A percentile compares a stretch with the other conserved stretches of the same genome.
phyloP scores from a whole-genome alignment of 2,888 invertebrate genomes.

The Biston betularia region DNA sequence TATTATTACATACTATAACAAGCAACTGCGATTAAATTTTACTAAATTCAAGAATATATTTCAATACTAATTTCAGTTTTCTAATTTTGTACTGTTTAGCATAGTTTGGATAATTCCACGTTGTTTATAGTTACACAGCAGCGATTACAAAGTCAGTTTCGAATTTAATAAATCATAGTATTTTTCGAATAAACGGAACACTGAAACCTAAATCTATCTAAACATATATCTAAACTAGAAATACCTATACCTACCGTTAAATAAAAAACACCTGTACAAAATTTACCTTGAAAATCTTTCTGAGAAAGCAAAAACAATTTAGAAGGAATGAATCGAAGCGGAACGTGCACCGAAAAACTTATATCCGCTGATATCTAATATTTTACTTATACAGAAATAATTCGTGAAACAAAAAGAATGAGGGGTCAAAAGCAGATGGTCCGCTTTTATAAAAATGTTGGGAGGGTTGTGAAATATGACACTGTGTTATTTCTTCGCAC shows the following conservation, averaged over 20 bases:
- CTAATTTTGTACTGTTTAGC: too few relatives aligned
- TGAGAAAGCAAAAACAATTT: conserved; percentile 19
- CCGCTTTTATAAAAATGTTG: conserved; percentile 86
- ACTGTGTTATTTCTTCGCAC: conserved; percentile 86
- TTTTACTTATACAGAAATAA: conserved; percentile 82
- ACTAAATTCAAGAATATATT: not conserved
- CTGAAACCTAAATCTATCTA: too few relatives aligned
- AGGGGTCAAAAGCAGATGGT: conserved; percentile 87
- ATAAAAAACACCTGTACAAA: conserved; percentile 2
- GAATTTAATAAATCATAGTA: too few relatives aligned
- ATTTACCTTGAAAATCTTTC: not conserved
- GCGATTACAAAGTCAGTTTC: too few relatives aligned
- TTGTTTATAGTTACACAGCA: too few relatives aligned
- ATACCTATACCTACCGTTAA: not conserved
- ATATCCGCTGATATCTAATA: conserved; percentile 66
- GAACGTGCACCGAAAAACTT: conserved; percentile 64
- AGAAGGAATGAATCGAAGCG: conserved; percentile 48
- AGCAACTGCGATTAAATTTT: not conserved
- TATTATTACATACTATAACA: too few relatives aligned
- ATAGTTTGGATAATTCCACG: too few relatives aligned
- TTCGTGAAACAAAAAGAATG: conserved; percentile 85
- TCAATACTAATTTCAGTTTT: not conserved
- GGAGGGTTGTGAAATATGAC: conserved; percentile 86
- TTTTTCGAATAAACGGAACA: not conserved
- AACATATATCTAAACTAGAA: too few relatives aligned